Conservation (phyloP, 1,140 invertebrate genomes). For the Zelostemma sp. region DNA sequence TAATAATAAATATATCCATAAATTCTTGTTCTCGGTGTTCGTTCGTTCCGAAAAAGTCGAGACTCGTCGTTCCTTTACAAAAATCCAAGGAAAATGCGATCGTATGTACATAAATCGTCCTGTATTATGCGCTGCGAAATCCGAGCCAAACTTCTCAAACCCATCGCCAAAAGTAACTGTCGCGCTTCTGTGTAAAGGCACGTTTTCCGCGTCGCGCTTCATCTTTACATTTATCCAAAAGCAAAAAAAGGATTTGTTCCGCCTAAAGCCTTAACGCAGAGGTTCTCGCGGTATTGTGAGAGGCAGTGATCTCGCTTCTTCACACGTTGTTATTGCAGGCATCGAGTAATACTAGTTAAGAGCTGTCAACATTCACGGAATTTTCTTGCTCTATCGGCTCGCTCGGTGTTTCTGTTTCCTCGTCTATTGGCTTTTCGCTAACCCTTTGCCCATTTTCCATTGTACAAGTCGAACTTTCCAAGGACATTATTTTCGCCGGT, state of each 20-base stretch:
- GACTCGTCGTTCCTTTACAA: neutral
- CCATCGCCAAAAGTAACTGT: constrained; percentile 20
- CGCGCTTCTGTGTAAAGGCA: constrained; percentile 42
- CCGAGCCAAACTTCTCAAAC: neutral
- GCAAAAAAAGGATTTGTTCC: neutral
- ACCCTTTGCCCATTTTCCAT: neutral
- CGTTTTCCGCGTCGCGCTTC: constrained; percentile 22
- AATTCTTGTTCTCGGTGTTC: neutral
- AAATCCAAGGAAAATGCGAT: neutral
- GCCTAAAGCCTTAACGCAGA: constrained; percentile 33
- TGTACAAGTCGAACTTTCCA: neutral
- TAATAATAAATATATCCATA: constrained; percentile 29
- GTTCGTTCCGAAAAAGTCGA: neutral
- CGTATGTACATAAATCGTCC: neutral
- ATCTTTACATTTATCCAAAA: neutral
- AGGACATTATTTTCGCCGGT: neutral
- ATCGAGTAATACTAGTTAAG: constrained; percentile 25
- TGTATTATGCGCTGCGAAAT: constrained; percentile 1
- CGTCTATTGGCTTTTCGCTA: neutral
- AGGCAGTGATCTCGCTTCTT: constrained; percentile 33
- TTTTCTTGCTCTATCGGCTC: constrained; percentile 66
- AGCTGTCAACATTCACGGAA: constrained; percentile 61
- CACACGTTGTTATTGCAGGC: constrained; percentile 20
- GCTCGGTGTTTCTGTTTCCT: constrained; percentile 57
- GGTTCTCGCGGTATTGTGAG: constrained; percentile 21